Evolutionary conservation across 2,113 vertebrate genomes (phyloP).

Genomic region (Daphoenositta chrysoptera): DNA sequence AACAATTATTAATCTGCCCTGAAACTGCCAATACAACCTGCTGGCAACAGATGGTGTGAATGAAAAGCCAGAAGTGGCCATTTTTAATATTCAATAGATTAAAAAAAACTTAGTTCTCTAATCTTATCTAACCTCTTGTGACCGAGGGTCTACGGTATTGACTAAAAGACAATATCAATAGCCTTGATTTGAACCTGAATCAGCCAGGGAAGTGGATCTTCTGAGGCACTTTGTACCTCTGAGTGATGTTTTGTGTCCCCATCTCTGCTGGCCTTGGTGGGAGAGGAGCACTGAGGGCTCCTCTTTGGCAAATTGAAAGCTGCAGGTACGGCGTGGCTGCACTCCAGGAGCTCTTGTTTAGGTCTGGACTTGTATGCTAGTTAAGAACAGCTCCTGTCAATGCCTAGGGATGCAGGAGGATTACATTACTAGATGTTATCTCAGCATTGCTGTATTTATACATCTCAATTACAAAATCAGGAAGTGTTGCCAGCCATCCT

Average conservation of each 20-base stretch:
- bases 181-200: neutral
- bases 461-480: slow-evolving; percentile 30
- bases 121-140: slow-evolving; percentile 52
- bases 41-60: slow-evolving; percentile 61
- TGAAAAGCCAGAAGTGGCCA: slow-evolving; percentile 43
- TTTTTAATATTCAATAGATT: slow-evolving; percentile 65
- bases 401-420: slow-evolving; percentile 27
- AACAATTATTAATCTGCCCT: slow-evolving; percentile 56
- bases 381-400: slow-evolving; percentile 2
- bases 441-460: neutral
- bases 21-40: slow-evolving; percentile 61
- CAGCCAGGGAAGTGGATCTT: neutral
- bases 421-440: slow-evolving; percentile 41
- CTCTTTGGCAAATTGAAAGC: neutral
- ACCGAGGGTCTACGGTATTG: slow-evolving; percentile 11
- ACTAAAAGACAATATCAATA: slow-evolving; percentile 48
- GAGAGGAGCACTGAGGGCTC: neutral
- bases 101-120: slow-evolving; percentile 40
- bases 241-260: neutral
- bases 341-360: neutral
- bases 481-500: slow-evolving; percentile 2
- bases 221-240: neutral
- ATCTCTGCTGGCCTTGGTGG: neutral
- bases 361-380: slow-evolving; percentile 13
- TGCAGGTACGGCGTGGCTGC: neutral